A percentile compares a stretch with the other conserved stretches of the same genome.
phyloP scores from a whole-genome alignment of 2,113 vertebrate species.

The Damaliscus lunatus region DNA sequence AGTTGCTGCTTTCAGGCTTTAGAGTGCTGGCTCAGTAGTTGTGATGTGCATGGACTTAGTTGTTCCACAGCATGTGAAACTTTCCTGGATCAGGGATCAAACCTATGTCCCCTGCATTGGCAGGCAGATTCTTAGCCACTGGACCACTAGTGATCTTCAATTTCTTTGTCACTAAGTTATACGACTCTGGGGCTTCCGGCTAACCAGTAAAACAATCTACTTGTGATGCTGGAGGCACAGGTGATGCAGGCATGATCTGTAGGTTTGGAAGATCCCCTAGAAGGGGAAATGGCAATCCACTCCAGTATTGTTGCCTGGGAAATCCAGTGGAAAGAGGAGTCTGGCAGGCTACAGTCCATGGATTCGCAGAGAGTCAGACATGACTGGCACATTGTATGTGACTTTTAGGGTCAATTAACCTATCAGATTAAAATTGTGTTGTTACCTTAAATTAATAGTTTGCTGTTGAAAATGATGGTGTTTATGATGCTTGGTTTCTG shows the following conservation, averaged over 20 bases:
- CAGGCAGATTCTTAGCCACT: not conserved
- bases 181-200: not conserved
- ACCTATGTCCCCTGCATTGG: not conserved
- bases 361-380: not conserved
- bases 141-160: not conserved
- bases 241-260: not conserved
- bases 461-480: not conserved
- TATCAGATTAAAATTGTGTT: not conserved
- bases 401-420: not conserved
- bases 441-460: conserved; percentile 13
- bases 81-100: not conserved
- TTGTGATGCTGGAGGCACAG: rapidly evolving
- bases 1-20: not conserved
- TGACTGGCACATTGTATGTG: not conserved
- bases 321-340: not conserved
- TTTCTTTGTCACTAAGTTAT: not conserved
- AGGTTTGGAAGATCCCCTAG: not conserved
- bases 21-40: not conserved
- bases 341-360: not conserved
- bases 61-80: not conserved
- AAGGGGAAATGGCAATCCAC: not conserved
- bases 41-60: not conserved
- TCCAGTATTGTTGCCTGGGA: not conserved
- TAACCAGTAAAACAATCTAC: not conserved
- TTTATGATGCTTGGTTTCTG: not conserved